Conservation (phyloP, 2,113 vertebrate genomes). For the Protomyctophum bolini region DNA sequence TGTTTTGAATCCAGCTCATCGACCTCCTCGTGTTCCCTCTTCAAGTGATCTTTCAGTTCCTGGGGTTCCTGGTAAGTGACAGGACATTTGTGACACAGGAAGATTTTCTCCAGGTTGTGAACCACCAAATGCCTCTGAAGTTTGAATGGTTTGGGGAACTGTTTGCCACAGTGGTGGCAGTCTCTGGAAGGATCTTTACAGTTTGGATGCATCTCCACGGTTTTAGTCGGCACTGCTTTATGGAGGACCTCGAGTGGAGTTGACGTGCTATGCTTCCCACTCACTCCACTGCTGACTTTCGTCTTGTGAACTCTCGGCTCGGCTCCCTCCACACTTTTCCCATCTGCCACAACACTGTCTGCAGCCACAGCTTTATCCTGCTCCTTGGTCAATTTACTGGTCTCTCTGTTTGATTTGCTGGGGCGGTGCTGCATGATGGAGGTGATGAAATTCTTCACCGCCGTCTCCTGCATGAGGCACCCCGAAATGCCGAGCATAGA, state of each 20-base stretch:
- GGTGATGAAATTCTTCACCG: slow-evolving; percentile 86
- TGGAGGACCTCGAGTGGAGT: slow-evolving; percentile 73
- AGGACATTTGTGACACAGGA: slow-evolving; percentile 91
- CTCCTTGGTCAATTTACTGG: slow-evolving; percentile 61
- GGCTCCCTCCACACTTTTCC: slow-evolving; percentile 53
- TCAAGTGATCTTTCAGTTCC: slow-evolving; percentile 88
- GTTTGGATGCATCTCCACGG: slow-evolving; percentile 86
- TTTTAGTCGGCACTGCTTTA: slow-evolving; percentile 79
- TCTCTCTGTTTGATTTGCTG: slow-evolving; percentile 74
- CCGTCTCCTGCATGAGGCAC: slow-evolving; percentile 81
- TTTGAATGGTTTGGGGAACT: slow-evolving; percentile 98
- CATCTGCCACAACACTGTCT: slow-evolving; percentile 60
- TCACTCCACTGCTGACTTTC: slow-evolving; percentile 62
- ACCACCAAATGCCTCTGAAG: slow-evolving; percentile 96
- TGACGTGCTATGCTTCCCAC: slow-evolving; percentile 64
- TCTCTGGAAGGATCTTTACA: slow-evolving; percentile 97
- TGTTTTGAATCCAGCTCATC: slow-evolving; percentile 90
- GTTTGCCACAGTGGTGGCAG: slow-evolving; percentile 97
- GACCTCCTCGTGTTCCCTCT: slow-evolving; percentile 80
- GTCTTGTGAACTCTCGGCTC: slow-evolving; percentile 67
- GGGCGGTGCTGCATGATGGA: slow-evolving; percentile 84
- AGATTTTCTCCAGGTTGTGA: slow-evolving; percentile 95
- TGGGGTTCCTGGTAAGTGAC: slow-evolving; percentile 88
- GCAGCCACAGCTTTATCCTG: slow-evolving; percentile 58
- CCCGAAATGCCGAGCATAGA: slow-evolving; percentile 82